A percentile compares a stretch with the other conserved stretches of the same genome.
These are phyloP conservation scores for Otocyon megalotis DNA, from an alignment of 2,113 vertebrate species.

Conservation along the genomic window DNA sequence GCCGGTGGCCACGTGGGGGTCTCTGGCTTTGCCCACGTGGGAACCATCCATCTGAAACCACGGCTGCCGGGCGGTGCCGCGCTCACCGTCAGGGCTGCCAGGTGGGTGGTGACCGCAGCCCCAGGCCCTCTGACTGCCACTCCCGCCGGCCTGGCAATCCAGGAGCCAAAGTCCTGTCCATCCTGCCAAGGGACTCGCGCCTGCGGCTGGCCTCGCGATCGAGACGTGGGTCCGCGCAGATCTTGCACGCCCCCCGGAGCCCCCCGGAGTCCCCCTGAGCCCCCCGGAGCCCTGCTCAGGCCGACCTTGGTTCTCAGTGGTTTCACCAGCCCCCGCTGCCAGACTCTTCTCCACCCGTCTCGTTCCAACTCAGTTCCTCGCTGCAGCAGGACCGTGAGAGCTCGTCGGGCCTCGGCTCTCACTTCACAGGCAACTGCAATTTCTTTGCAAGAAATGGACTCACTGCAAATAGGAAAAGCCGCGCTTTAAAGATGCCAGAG, in stretches of 20 bases:
- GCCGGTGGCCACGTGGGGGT: fast-evolving
- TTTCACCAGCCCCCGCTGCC: not conserved
- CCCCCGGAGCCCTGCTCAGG: not conserved
- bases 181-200: not conserved
- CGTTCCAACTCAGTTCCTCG: not conserved
- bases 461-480: conserved; percentile 12
- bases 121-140: not conserved
- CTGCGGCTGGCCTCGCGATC: not conserved
- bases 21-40: not conserved
- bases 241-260: not conserved
- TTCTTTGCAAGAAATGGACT: not conserved
- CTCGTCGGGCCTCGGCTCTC: not conserved
- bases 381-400: not conserved
- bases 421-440: not conserved
- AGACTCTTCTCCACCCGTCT: not conserved
- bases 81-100: not conserved
- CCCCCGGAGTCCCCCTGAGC: not conserved
- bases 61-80: fast-evolving
- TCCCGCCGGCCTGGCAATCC: not conserved
- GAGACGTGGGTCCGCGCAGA: not conserved
- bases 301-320: not conserved
- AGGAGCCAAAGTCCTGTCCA: not conserved
- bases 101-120: not conserved
- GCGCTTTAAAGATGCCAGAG: not conserved
- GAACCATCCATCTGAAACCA: not conserved